Evolutionary conservation across 2,113 vertebrate species (phyloP).

Genomic region (Gadus macrocephalus): DNA sequence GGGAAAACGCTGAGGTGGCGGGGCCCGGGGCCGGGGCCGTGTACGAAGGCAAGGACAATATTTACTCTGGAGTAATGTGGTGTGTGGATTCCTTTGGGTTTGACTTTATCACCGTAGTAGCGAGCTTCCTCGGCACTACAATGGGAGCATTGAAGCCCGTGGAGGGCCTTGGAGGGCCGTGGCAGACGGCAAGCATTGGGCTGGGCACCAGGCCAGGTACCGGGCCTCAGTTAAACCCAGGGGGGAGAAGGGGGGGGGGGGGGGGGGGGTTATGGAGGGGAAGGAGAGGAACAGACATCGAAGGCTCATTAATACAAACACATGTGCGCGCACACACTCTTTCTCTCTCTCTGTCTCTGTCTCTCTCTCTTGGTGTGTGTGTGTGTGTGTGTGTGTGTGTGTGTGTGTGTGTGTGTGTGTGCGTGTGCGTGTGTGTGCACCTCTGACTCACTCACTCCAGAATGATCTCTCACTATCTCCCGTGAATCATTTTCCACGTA

Average conservation of each 20-base stretch:
- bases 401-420: too few species aligned
- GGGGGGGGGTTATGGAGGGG: conserved; percentile 52
- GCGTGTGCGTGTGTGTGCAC: background rate
- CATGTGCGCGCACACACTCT: background rate
- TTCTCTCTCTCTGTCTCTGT: background rate
- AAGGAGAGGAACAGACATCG: conserved; percentile 35
- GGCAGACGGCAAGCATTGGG: conserved; percentile 46
- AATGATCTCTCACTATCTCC: too few species aligned
- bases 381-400: too few species aligned
- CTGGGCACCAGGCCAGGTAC: conserved; percentile 50
- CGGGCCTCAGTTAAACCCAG: conserved; percentile 61
- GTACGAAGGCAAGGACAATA: conserved; percentile 65
- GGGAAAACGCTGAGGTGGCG: conserved; percentile 58
- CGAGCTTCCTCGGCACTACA: conserved; percentile 67
- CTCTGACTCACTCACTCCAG: conserved; percentile 3
- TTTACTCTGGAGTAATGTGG: conserved; percentile 75
- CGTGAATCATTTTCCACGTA: too few species aligned
- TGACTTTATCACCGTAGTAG: conserved; percentile 60
- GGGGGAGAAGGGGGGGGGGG: conserved; percentile 53
- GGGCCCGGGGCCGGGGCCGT: conserved; percentile 1
- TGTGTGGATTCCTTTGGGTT: conserved; percentile 60
- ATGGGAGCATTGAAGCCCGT: conserved; percentile 67
- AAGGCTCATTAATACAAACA: too few species aligned
- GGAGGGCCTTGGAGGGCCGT: conserved; percentile 63
- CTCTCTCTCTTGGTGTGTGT: background rate